Percentiles rank a stretch among this genome's conserved stretches.
Evolutionary conservation across 2,797 vertebrate genomes (phyloP).

Genomic region (Mycteria americana): DNA sequence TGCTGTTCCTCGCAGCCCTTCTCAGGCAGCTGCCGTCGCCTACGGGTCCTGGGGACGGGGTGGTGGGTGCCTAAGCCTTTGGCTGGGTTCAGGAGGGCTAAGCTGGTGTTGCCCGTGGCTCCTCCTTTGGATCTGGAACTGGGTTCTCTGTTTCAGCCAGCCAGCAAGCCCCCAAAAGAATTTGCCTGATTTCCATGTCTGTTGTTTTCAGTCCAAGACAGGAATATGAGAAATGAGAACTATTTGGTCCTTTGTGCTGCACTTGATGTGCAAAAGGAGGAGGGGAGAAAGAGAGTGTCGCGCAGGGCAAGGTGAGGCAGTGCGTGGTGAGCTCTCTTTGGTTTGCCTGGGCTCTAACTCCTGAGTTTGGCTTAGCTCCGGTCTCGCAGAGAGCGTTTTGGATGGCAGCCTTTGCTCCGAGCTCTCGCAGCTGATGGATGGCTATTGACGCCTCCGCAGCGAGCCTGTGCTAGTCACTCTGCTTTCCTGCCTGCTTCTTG

Average conservation of each 20-base stretch:
- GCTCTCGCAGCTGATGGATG: background rate
- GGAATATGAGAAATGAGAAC: rapidly evolving
- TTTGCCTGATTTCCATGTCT: background rate
- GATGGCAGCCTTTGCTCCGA: rapidly evolving
- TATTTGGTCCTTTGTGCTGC: background rate
- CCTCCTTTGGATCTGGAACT: rapidly evolving
- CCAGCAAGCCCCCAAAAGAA: background rate
- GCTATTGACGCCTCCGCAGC: background rate
- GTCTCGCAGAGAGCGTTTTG: too few species aligned
- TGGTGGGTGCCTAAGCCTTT: background rate
- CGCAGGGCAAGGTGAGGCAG: background rate
- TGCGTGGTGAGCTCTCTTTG: rapidly evolving
- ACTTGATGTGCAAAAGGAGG: rapidly evolving
- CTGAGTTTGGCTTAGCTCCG: background rate
- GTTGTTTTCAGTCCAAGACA: background rate
- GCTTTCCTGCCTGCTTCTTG: background rate
- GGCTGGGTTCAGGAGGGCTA: rapidly evolving
- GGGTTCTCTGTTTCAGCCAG: background rate
- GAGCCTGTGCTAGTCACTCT: background rate
- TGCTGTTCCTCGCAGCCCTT: background rate
- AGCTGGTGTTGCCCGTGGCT: background rate
- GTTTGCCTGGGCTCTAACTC: rapidly evolving
- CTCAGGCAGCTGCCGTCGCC: rapidly evolving
- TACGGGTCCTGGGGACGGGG: background rate
- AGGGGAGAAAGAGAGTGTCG: rapidly evolving